phyloP scores from a whole-genome alignment of 2,797 vertebrate genomes.

The Xyrichtys novacula region DNA sequence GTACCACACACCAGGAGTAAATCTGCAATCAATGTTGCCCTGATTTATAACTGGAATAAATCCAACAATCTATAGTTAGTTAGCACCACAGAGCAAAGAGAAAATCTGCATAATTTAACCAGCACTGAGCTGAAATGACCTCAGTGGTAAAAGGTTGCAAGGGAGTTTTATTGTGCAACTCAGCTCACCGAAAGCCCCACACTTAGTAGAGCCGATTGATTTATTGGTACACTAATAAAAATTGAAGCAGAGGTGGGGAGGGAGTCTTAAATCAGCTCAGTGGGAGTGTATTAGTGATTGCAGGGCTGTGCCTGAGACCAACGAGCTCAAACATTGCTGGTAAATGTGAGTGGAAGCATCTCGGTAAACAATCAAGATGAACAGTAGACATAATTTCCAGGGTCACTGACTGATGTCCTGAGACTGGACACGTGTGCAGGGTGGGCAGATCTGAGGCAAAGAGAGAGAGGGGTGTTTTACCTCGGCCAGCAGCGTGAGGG shows the following conservation, averaged over 20 bases:
- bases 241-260: conserved; percentile 21
- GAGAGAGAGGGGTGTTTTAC: conserved; percentile 83
- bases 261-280: conserved; percentile 38
- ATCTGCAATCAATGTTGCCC: conserved; percentile 21
- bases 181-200: conserved; percentile 36
- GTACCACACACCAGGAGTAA: conserved; percentile 3
- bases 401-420: conserved; percentile 26
- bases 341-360: conserved; percentile 28
- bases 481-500: conserved; percentile 96
- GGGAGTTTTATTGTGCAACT: conserved; percentile 36
- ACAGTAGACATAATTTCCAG: conserved; percentile 11
- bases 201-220: conserved; percentile 25
- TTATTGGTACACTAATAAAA: conserved; percentile 42
- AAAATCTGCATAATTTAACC: conserved; percentile 30
- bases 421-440: conserved; percentile 8
- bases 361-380: conserved; percentile 27
- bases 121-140: conserved; percentile 27
- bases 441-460: conserved; percentile 16
- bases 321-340: conserved; percentile 22
- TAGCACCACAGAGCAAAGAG: conserved; percentile 27
- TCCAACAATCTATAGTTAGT: conserved; percentile 23
- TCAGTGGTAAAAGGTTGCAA: conserved; percentile 1
- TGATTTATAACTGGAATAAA: conserved; percentile 31
- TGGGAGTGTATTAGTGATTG: conserved; percentile 15
- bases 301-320: not conserved